Conservation (phyloP, 2,888 invertebrate species). For the Elmis aenea region DNA sequence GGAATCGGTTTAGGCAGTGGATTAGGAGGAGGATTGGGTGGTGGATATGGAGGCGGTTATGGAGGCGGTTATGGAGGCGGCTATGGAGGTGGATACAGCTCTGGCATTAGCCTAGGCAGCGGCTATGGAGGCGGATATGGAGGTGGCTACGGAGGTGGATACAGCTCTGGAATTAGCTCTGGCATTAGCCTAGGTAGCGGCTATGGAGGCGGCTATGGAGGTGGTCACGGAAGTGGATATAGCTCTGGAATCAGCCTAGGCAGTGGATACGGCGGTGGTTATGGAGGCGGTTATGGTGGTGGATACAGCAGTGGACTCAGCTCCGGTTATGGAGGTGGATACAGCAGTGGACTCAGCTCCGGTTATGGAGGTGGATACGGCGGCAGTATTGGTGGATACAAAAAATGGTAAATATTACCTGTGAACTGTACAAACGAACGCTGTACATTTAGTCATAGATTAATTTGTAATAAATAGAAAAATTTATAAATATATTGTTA, state of each 20-base stretch:
- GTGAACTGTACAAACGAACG: no score
- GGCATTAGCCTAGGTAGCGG: conserved; percentile 5
- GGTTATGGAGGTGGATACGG: no score
- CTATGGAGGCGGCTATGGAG: conserved; percentile 17
- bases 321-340: conserved; percentile 3
- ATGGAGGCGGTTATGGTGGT: conserved; percentile 18
- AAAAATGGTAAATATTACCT: no score
- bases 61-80: conserved; percentile 17
- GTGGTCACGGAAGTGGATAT: conserved; percentile 13
- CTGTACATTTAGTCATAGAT: no score
- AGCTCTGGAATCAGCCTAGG: conserved; percentile 7
- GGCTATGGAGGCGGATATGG: conserved; percentile 17
- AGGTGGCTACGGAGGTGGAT: conserved; percentile 14
- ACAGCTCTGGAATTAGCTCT: conserved; percentile 7
- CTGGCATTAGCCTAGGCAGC: conserved; percentile 3
- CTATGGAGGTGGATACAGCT: conserved; percentile 7
- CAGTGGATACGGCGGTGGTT: conserved; percentile 5
- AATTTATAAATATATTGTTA: no score
- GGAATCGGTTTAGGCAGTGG: conserved; percentile 20
- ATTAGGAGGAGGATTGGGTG: conserved; percentile 18
- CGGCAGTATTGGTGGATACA: no score
- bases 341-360: no score
- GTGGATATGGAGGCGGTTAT: conserved; percentile 16
- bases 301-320: conserved; percentile 9
- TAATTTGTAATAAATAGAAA: no score